A percentile compares a stretch with the other conserved stretches of the same genome.
These are phyloP conservation scores for Pipistrellus nathusii DNA, from an alignment of 2,797 vertebrate species.

Conservation along the genomic window DNA sequence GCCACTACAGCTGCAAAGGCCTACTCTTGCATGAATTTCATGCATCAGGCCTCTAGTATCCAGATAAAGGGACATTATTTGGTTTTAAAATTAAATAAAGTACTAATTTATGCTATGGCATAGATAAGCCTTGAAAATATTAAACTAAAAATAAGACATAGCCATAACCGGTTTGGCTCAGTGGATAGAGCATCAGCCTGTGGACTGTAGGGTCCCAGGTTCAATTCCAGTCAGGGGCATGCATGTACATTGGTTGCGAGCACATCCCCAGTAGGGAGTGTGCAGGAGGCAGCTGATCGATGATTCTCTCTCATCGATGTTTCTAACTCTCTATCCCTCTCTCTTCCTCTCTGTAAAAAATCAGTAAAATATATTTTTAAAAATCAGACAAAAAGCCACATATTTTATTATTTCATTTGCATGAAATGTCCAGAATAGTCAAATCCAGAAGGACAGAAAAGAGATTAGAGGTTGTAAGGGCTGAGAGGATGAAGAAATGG, in stretches of 20 bases:
- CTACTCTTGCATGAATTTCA: too few species aligned
- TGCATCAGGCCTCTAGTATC: not conserved
- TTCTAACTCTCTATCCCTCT: too few species aligned
- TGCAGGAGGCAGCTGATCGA: too few species aligned
- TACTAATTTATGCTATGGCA: not conserved
- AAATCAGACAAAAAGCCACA: not conserved
- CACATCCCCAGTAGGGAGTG: too few species aligned
- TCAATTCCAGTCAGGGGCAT: too few species aligned
- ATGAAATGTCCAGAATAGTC: not conserved
- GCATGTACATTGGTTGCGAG: too few species aligned
- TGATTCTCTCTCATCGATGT: too few species aligned
- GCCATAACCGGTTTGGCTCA: too few species aligned
- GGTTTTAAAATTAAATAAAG: not conserved
- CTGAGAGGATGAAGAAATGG: not conserved
- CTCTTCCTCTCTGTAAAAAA: too few species aligned
- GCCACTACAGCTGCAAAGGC: too few species aligned
- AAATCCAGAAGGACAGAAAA: not conserved
- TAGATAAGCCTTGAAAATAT: not conserved
- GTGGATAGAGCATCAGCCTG: too few species aligned
- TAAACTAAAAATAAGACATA: constrained; percentile 21
- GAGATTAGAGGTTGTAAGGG: not conserved
- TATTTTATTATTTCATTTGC: not conserved
- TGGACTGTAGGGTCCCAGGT: too few species aligned
- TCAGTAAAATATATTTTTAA: not conserved
- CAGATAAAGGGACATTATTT: not conserved